These are phyloP conservation scores for Phyto melanocephala DNA, from an alignment of 2,888 invertebrate species.

Conservation along the genomic window DNA sequence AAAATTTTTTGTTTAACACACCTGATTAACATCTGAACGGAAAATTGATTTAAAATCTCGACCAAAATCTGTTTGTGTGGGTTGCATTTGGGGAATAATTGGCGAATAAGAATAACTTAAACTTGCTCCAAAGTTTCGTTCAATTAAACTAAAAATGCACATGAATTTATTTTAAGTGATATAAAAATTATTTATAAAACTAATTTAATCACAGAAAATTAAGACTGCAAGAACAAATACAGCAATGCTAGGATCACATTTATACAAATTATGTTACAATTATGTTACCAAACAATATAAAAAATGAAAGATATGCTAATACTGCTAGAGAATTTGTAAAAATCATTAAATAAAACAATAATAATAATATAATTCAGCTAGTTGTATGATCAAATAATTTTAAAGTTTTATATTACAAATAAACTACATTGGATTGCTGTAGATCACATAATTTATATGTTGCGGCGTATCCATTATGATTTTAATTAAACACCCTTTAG, in stretches of 20 bases:
- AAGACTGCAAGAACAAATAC: too few relatives aligned
- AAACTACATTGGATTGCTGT: slow-evolving; percentile 26
- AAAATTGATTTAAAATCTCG: slow-evolving; percentile 21
- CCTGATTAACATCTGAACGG: slow-evolving; percentile 56
- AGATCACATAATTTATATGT: not conserved
- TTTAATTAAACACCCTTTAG: not conserved
- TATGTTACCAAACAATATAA: not conserved
- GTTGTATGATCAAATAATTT: too few relatives aligned
- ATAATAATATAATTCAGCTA: too few relatives aligned
- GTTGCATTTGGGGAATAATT: slow-evolving; percentile 44
- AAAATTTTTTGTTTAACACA: not conserved
- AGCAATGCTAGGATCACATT: too few relatives aligned
- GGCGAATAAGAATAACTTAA: slow-evolving; percentile 23
- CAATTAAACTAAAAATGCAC: slow-evolving; percentile 5
- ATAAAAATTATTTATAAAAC: too few relatives aligned
- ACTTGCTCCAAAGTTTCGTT: slow-evolving; percentile 8
- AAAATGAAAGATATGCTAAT: too few relatives aligned
- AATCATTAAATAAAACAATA: too few relatives aligned
- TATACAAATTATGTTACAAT: too few relatives aligned
- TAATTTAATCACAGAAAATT: too few relatives aligned
- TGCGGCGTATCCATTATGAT: slow-evolving; percentile 32
- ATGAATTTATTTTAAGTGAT: too few relatives aligned
- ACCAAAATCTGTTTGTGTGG: not conserved
- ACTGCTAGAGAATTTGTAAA: too few relatives aligned
- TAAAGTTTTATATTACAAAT: too few relatives aligned